Conservation (phyloP, 1,140 invertebrate genomes). For the Papilio polytes region DNA sequence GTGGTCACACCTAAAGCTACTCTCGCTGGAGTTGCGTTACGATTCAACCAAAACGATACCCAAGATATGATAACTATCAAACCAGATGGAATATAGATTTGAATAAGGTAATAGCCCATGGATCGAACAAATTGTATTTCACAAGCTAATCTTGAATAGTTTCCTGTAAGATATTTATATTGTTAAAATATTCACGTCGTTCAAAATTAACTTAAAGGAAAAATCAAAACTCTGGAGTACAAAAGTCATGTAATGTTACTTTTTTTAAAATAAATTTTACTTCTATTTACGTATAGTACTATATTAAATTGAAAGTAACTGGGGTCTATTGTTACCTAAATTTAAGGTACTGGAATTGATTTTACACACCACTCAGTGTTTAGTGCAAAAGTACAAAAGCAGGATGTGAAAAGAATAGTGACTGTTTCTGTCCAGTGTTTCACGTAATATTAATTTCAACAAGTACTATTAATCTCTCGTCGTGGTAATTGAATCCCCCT, state of each 20-base stretch:
- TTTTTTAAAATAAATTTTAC: constrained; percentile 32
- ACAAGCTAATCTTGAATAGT: constrained; percentile 98
- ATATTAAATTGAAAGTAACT: neutral
- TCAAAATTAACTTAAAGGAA: neutral
- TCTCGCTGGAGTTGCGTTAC: constrained; percentile 98
- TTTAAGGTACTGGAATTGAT: constrained; percentile 25
- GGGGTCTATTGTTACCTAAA: constrained; percentile 7
- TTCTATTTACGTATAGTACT: neutral
- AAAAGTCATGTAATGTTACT: neutral
- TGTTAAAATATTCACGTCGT: constrained; percentile 33
- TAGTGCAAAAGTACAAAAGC: constrained; percentile 81
- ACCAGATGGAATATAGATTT: constrained; percentile 99
- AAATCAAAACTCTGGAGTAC: constrained; percentile 4
- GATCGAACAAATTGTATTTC: constrained; percentile 99
- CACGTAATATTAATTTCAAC: constrained; percentile 54
- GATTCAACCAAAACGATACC: constrained; percentile 97
- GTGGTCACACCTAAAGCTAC: constrained; percentile 98
- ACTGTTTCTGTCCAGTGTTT: constrained; percentile 79
- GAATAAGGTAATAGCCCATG: constrained; percentile 99
- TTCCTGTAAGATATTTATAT: constrained; percentile 88
- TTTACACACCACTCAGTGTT: constrained; percentile 75
- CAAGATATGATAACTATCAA: constrained; percentile 99
- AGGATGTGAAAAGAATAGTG: constrained; percentile 81
- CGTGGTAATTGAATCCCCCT: constrained; percentile 58
- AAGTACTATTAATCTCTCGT: constrained; percentile 50